Conservation (phyloP, 2,888 invertebrate species). For the Mythimna lalbum region DNA sequence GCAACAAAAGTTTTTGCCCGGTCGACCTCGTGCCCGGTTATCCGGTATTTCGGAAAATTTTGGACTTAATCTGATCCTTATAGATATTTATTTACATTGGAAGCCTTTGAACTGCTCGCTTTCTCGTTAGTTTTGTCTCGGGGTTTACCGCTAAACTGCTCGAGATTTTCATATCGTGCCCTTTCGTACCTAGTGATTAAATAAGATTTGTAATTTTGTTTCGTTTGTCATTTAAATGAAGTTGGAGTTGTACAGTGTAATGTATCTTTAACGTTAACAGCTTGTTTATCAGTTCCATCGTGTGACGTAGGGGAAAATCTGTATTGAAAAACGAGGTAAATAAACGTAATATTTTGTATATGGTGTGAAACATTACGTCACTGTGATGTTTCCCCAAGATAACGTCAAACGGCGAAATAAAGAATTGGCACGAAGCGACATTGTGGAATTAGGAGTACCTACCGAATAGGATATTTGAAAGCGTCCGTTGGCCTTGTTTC, state of each 20-base stretch:
- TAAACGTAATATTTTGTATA: slow-evolving; percentile 20
- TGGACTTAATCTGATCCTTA: slow-evolving; percentile 65
- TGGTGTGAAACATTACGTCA: slow-evolving; percentile 33
- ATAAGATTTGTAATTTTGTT: slow-evolving; percentile 19
- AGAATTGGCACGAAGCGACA: slow-evolving; percentile 49
- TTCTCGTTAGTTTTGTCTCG: slow-evolving; percentile 53
- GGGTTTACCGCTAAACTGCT: slow-evolving; percentile 28
- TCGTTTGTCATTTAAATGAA: slow-evolving; percentile 23
- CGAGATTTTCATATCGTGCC: slow-evolving; percentile 35
- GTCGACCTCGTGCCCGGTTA: slow-evolving; percentile 57
- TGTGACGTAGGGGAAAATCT: slow-evolving; percentile 37
- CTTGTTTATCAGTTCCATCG: neutral
- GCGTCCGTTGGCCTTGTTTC: slow-evolving; percentile 64
- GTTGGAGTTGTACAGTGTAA: slow-evolving; percentile 9
- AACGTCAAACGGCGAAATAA: slow-evolving; percentile 57
- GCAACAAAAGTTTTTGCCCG: slow-evolving; percentile 67
- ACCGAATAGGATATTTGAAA: slow-evolving; percentile 64
- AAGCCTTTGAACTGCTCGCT: slow-evolving; percentile 60
- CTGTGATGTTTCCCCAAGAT: slow-evolving; percentile 35
- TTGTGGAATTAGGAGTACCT: slow-evolving; percentile 53
- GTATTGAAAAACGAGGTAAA: slow-evolving; percentile 26
- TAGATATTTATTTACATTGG: slow-evolving; percentile 66
- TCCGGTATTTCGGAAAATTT: slow-evolving; percentile 63
- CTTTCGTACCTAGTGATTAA: slow-evolving; percentile 26
- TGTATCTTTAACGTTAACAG: slow-evolving; percentile 7